These are phyloP conservation scores for Sarcophaga caerulescens DNA, from an alignment of 2,888 invertebrate species.

Conservation along the genomic window DNA sequence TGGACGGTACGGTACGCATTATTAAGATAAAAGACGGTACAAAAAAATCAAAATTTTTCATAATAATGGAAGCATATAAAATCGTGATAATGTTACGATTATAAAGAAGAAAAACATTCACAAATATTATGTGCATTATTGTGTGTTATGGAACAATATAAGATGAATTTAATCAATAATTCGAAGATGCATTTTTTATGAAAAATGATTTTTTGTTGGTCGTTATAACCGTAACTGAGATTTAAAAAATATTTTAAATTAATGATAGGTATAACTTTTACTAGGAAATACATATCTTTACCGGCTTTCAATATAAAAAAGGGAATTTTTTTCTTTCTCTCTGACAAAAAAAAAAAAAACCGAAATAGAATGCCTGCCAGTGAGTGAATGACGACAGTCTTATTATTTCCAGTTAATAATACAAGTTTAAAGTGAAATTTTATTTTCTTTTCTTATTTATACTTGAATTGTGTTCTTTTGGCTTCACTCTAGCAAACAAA, in stretches of 20 bases:
- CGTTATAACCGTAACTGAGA: neutral
- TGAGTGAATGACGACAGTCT: neutral
- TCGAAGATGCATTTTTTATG: neutral
- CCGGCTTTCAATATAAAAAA: conserved; percentile 24
- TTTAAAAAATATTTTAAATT: conserved; percentile 11
- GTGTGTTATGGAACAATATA: neutral
- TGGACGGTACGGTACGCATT: conserved; percentile 30
- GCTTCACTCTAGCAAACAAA: neutral
- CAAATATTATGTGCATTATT: neutral
- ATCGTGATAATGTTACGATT: neutral
- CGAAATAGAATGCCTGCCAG: neutral
- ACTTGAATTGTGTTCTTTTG: neutral
- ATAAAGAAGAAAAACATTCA: neutral
- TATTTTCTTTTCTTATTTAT: conserved; percentile 11
- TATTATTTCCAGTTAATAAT: conserved; percentile 27
- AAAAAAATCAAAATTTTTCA: neutral
- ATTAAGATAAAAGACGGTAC: conserved; percentile 10
- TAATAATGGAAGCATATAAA: neutral
- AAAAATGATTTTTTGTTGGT: too few relatives aligned
- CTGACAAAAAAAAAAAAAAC: neutral
- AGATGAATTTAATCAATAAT: neutral
- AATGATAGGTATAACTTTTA: conserved; percentile 33
- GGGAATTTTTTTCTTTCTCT: neutral
- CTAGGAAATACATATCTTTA: neutral
- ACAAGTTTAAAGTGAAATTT: conserved; percentile 48